A percentile compares a stretch with the other conserved stretches of the same genome.
Evolutionary conservation across 2,888 invertebrate species (phyloP).

Genomic region (Tetragonula carbonaria): DNA sequence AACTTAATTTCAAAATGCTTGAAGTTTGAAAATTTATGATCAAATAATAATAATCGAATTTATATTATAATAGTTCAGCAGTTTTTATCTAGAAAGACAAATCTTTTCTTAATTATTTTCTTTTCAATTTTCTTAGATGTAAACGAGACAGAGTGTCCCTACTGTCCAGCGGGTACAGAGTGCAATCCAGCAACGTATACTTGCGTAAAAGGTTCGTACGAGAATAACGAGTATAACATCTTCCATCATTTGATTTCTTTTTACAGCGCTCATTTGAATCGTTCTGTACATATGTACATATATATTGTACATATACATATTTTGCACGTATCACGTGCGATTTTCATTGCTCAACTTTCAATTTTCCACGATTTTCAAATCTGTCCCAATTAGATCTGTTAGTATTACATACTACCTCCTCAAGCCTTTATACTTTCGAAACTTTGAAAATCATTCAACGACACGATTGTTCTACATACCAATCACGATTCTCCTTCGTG

Average conservation of each 20-base stretch:
- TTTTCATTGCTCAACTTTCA: constrained; percentile 29
- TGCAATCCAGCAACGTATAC: constrained; percentile 93
- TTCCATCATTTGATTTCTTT: constrained; percentile 17
- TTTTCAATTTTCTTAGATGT: constrained; percentile 54
- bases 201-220: constrained; percentile 91
- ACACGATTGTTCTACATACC: background rate
- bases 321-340: constrained; percentile 16
- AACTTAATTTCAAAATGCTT: background rate
- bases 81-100: background rate
- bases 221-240: constrained; percentile 1
- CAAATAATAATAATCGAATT: background rate
- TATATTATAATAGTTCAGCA: background rate
- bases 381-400: background rate
- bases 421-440: background rate
- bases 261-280: constrained; percentile 33
- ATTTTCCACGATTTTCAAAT: background rate
- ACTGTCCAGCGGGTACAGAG: constrained; percentile 91
- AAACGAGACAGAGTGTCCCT: constrained; percentile 80
- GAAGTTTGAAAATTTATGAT: background rate
- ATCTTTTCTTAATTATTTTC: constrained; percentile 6
- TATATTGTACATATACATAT: constrained; percentile 77
- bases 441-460: background rate
- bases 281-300: constrained; percentile 79
- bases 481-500: background rate
- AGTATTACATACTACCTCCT: background rate